Percentiles rank a stretch among this genome's conserved stretches.
Conservation (phyloP, 1,140 invertebrate species). For the Cydia strobilella region DNA sequence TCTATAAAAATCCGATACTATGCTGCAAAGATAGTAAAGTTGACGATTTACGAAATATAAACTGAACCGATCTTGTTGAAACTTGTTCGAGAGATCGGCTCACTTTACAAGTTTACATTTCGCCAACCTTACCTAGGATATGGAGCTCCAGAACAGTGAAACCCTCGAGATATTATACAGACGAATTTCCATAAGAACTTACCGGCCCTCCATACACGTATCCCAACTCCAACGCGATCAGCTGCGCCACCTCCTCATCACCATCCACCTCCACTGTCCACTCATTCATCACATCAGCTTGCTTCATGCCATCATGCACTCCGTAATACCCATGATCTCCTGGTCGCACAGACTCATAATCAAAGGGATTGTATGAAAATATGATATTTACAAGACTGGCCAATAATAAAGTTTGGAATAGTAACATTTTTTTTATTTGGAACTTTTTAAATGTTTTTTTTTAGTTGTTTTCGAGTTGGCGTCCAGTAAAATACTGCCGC, state of each 20-base stretch:
- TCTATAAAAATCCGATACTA: too few relatives aligned
- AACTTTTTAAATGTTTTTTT: background rate
- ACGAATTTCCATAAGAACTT: conserved; percentile 38
- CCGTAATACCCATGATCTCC: conserved; percentile 54
- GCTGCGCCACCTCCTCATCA: conserved; percentile 76
- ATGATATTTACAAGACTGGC: conserved; percentile 33
- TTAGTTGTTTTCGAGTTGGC: conserved; percentile 19
- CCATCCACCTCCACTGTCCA: conserved; percentile 82
- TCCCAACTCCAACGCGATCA: conserved; percentile 78
- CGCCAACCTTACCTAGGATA: too few relatives aligned
- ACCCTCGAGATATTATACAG: too few relatives aligned
- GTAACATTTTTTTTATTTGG: conserved; percentile 7
- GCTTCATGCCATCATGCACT: conserved; percentile 63
- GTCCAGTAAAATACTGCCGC: conserved; percentile 44
- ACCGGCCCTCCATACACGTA: conserved; percentile 81
- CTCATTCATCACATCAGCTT: conserved; percentile 76
- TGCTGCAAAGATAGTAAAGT: too few relatives aligned
- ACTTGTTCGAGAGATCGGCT: too few relatives aligned
- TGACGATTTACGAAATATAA: too few relatives aligned
- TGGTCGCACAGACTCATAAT: conserved; percentile 44
- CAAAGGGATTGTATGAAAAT: conserved; percentile 35
- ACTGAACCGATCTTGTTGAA: too few relatives aligned
- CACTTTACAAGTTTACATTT: too few relatives aligned
- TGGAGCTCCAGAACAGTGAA: too few relatives aligned
- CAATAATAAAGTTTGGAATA: conserved; percentile 34